Evolutionary conservation across 2,113 vertebrate species (phyloP).

Genomic region (Poecile atricapillus): DNA sequence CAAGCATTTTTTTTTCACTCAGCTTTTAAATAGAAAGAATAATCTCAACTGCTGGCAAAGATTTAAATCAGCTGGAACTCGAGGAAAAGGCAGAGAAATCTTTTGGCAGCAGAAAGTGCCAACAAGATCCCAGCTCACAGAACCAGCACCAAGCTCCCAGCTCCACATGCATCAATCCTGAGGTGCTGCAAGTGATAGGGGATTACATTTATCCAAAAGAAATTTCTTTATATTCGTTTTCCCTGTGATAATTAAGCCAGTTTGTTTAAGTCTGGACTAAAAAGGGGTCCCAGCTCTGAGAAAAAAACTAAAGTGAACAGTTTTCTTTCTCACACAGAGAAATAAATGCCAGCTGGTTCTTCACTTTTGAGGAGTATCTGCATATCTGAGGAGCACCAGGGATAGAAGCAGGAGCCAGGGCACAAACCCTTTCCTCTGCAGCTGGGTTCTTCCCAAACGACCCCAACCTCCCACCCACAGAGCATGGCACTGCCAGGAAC

Average conservation of each 20-base stretch:
- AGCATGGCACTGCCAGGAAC: not conserved
- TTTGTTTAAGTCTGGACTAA: not conserved
- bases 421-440: not conserved
- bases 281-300: not conserved
- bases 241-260: not conserved
- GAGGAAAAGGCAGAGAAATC: not conserved
- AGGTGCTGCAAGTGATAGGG: not conserved
- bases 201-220: not conserved
- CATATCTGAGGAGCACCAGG: not conserved
- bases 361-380: not conserved
- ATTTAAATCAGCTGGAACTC: not conserved
- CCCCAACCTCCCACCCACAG: not conserved
- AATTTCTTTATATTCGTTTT: fast-evolving
- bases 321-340: not conserved
- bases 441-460: not conserved
- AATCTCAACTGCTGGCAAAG: not conserved
- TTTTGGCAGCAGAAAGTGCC: not conserved
- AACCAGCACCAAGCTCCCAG: not conserved
- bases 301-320: not conserved
- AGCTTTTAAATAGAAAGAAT: not conserved
- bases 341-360: not conserved
- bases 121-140: not conserved
- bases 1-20: not conserved
- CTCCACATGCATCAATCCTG: not conserved
- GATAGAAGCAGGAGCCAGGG: not conserved